Conservation (phyloP, 2,888 invertebrate species). For the Dicyrtoma fusca region DNA sequence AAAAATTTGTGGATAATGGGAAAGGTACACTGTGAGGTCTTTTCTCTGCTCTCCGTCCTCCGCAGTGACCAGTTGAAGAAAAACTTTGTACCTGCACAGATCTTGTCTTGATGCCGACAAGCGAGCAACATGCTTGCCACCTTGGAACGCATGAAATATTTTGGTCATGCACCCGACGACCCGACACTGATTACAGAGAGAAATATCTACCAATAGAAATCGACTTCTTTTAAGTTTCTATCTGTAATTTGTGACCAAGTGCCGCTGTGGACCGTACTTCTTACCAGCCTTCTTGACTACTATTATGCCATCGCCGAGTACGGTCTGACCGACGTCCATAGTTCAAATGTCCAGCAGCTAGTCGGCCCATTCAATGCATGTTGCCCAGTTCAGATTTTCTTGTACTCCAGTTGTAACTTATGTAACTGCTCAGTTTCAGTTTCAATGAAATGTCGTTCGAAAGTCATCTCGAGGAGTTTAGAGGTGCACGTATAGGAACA, state of each 20-base stretch:
- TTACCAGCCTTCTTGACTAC: constrained; percentile 3
- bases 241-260: constrained; percentile 56
- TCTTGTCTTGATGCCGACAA: constrained; percentile 37
- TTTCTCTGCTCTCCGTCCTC: constrained; percentile 32
- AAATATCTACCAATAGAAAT: constrained; percentile 48
- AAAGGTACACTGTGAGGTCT: constrained; percentile 51
- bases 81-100: constrained; percentile 36
- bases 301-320: too few relatives aligned
- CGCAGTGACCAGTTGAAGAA: constrained; percentile 45
- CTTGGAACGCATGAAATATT: constrained; percentile 48
- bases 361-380: too few relatives aligned
- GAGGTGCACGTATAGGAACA: too few relatives aligned
- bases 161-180: constrained; percentile 53
- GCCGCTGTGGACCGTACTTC: constrained; percentile 44
- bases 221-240: constrained; percentile 53
- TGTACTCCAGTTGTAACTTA: too few relatives aligned
- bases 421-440: too few relatives aligned
- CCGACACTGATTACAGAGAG: constrained; percentile 55
- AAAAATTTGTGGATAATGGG: constrained; percentile 43
- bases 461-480: too few relatives aligned
- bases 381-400: too few relatives aligned
- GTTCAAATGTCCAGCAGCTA: too few relatives aligned
- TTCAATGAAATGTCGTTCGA: too few relatives aligned
- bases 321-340: too few relatives aligned
- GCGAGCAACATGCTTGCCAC: constrained; percentile 45